Evolutionary conservation across 2,797 vertebrate genomes (phyloP), one percentile per base, ranked within the genome.

Genomic region (Tachyglossus aculeatus): DNA sequence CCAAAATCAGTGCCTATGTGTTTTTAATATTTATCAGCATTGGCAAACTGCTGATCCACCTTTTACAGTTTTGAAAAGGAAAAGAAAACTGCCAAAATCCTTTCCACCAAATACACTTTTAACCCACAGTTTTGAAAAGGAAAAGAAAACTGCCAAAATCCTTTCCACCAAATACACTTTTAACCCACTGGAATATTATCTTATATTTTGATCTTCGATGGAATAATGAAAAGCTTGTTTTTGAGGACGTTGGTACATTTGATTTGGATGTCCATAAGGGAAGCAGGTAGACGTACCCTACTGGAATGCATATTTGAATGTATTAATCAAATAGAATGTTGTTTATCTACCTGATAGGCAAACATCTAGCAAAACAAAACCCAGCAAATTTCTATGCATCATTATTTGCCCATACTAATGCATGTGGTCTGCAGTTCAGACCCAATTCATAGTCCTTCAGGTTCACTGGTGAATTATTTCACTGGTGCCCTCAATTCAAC

Each of bases 61-160:
- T 13, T 16, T 58, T 74, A 68, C 5, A 27, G 22, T 74, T 71
- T 48, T 27, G 72, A 77, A 58, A 68, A 50, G 16, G 44, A 71
- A 54, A 72, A n/a, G n/a, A 33, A 34, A 50, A 39, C 21, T 45
- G 27, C 51, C 2, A 21, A 14, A 72, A 48, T 5, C 22, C 9
- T 25, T 6, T 5, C 64, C 74, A 76, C 45, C 5, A 24, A 21
- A 29, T 64, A 1, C 24, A 60, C 1, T 59, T 65, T 73, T 47
- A 29, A 18, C 33, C 36, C 1, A 55, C n/a, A n/a, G n/a, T n/a
- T n/a, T n/a, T n/a, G n/a, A n/a, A n/a, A n/a, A n/a, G n/a, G n/a
- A n/a, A n/a, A n/a, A n/a, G n/a, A 33, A 34, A 50, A 39, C 21
- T 45, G 27, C 51, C 2, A 21, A 14, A 72, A 48, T 5, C 22